Conservation (phyloP, 2,888 invertebrate species). For the Altica lythri region DNA sequence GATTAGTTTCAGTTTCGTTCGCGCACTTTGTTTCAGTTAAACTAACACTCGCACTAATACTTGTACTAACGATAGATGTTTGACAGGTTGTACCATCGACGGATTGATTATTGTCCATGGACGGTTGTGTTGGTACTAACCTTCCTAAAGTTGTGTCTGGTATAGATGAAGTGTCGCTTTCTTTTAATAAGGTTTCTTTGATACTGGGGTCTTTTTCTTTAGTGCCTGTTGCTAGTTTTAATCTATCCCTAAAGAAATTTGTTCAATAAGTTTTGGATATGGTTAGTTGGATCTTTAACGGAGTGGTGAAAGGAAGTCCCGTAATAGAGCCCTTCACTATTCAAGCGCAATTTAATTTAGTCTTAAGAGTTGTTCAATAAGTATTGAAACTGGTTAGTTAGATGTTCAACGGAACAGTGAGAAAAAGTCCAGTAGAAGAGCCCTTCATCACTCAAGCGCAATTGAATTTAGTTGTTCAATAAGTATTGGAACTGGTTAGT, state of each 20-base stretch:
- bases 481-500: too few relatives aligned
- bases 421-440: too few relatives aligned
- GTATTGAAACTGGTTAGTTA: too few relatives aligned
- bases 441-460: too few relatives aligned
- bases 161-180: slow-evolving; percentile 41
- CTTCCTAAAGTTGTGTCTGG: slow-evolving; percentile 36
- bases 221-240: slow-evolving; percentile 49
- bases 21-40: slow-evolving; percentile 27
- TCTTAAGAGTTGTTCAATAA: too few relatives aligned
- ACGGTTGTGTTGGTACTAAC: slow-evolving; percentile 44
- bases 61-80: slow-evolving; percentile 9
- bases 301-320: too few relatives aligned
- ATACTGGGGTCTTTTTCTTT: slow-evolving; percentile 45
- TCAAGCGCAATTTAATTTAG: too few relatives aligned
- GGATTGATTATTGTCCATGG: slow-evolving; percentile 39
- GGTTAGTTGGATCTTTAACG: too few relatives aligned
- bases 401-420: too few relatives aligned
- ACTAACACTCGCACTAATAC: slow-evolving; percentile 5
- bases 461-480: too few relatives aligned
- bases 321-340: too few relatives aligned
- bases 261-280: too few relatives aligned
- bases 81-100: slow-evolving; percentile 10
- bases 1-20: slow-evolving; percentile 33
- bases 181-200: slow-evolving; percentile 44
- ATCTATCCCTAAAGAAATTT: slow-evolving; percentile 42